Evolutionary conservation across 1,140 invertebrate genomes (phyloP).

Genomic region (Anastatus disparis): DNA sequence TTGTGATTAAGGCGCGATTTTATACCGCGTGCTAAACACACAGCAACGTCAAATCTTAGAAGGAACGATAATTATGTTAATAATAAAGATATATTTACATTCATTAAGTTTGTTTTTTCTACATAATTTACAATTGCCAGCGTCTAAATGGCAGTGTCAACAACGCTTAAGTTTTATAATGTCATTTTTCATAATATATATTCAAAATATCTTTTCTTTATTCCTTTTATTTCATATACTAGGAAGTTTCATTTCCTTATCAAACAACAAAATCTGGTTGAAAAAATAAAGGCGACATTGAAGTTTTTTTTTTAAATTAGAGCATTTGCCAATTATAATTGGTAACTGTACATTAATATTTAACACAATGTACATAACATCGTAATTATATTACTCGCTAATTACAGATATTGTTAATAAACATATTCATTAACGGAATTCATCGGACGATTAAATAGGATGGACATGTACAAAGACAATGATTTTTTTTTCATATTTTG

Average conservation of each 20-base stretch:
- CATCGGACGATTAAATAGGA: conserved; percentile 59
- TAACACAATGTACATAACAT: conserved; percentile 64
- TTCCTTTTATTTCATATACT: conserved; percentile 18
- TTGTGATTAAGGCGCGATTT: conserved; percentile 31
- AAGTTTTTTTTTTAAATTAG: conserved; percentile 51
- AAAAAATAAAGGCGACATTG: conserved; percentile 44
- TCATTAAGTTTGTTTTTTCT: conserved; percentile 60
- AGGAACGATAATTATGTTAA: conserved; percentile 59
- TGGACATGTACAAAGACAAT: conserved; percentile 59
- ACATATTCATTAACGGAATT: conserved; percentile 59
- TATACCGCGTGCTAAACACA: conserved; percentile 21
- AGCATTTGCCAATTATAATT: conserved; percentile 63
- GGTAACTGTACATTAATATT: conserved; percentile 66
- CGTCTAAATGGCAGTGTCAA: conserved; percentile 61
- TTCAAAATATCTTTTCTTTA: conserved; percentile 28
- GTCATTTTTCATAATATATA: conserved; percentile 31
- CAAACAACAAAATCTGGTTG: conserved; percentile 34
- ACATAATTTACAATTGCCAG: conserved; percentile 66
- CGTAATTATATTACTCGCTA: conserved; percentile 58
- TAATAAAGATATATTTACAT: conserved; percentile 66
- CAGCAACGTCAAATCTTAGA: conserved; percentile 37
- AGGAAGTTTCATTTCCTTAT: conserved; percentile 14
- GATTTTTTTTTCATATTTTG: conserved; percentile 45
- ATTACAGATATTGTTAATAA: conserved; percentile 63
- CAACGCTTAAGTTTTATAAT: conserved; percentile 50